A percentile compares a stretch with the other conserved stretches of the same genome.
Conservation (phyloP, 2,113 vertebrate species). For the Apodemus sylvaticus region DNA sequence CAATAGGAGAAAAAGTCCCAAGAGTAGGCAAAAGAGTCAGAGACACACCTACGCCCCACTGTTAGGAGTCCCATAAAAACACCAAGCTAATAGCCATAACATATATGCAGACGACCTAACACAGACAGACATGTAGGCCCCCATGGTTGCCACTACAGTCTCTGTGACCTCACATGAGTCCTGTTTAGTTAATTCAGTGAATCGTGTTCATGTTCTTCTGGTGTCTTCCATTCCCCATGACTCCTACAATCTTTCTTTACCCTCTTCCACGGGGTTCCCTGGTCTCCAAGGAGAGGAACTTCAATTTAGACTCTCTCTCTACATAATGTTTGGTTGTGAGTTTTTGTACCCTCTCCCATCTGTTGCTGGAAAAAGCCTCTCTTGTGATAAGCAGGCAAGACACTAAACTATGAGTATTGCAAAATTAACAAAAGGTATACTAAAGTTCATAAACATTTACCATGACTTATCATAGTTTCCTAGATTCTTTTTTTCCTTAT, state of each 20-base stretch:
- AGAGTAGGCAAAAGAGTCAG: neutral
- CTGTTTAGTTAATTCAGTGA: neutral
- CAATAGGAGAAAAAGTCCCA: neutral
- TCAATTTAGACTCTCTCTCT: neutral
- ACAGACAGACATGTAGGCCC: neutral
- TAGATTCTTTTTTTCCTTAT: neutral
- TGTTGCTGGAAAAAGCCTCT: neutral
- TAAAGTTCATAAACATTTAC: slow-evolving; percentile 1
- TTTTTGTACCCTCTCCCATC: neutral
- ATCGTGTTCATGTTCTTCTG: neutral
- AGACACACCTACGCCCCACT: neutral
- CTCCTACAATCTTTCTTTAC: neutral
- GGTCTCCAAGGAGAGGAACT: neutral
- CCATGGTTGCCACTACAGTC: neutral
- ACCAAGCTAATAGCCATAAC: neutral
- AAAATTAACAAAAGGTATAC: neutral
- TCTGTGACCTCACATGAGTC: neutral
- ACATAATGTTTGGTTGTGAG: neutral
- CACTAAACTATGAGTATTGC: neutral
- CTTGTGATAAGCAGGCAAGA: neutral
- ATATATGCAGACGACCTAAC: neutral
- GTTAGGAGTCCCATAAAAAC: neutral
- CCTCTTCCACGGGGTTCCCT: neutral
- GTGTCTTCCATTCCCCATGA: neutral
- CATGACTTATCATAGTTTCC: slow-evolving; percentile 56